Evolutionary conservation across 2,888 invertebrate genomes (phyloP).

Genomic region (Yponomeuta plumbellus): DNA sequence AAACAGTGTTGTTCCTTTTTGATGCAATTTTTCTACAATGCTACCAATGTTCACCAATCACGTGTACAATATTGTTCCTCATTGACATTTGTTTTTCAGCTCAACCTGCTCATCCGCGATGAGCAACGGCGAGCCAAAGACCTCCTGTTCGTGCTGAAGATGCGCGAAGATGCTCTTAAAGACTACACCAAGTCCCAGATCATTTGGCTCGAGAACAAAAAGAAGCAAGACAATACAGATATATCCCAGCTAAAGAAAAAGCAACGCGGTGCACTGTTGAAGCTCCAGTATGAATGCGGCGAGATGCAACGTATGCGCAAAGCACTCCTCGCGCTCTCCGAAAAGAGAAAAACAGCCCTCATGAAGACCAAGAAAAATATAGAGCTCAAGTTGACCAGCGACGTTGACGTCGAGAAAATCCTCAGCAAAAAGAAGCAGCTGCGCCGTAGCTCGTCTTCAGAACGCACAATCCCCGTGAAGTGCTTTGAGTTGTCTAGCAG

Average conservation of each 20-base stretch:
- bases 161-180: constrained; percentile 68
- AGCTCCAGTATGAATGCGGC: constrained; percentile 81
- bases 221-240: constrained; percentile 63
- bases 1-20: too few relatives aligned
- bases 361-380: constrained; percentile 67
- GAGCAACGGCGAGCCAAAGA: constrained; percentile 70
- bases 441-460: constrained; percentile 32
- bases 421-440: constrained; percentile 57
- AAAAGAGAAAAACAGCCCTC: constrained; percentile 60
- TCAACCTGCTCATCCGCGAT: constrained; percentile 71
- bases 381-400: constrained; percentile 55
- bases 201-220: constrained; percentile 66
- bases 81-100: constrained; percentile 35
- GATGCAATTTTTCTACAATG: background rate
- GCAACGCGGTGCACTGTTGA: constrained; percentile 79
- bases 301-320: constrained; percentile 79
- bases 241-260: constrained; percentile 78
- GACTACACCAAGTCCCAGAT: constrained; percentile 71
- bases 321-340: constrained; percentile 58
- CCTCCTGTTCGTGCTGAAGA: constrained; percentile 63
- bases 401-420: constrained; percentile 55
- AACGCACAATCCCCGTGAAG: constrained; percentile 56
- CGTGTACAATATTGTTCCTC: background rate
- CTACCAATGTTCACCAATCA: background rate
- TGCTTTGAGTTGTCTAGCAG: constrained; percentile 68